phyloP scores from a whole-genome alignment of 2,888 invertebrate species.

The Drosophila trichaetosa region DNA sequence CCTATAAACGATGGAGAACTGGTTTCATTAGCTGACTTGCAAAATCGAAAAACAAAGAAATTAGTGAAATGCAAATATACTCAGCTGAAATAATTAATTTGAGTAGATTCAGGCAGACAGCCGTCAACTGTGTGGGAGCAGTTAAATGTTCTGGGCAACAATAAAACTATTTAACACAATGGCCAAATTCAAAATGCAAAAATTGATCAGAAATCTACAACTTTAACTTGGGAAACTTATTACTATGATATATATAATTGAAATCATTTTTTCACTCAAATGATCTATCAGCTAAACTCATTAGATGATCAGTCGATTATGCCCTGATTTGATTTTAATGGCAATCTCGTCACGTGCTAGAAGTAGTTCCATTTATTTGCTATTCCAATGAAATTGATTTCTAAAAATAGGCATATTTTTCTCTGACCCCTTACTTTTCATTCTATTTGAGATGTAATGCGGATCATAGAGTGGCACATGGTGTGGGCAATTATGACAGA shows the following conservation, averaged over 20 bases:
- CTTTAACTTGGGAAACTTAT: background rate
- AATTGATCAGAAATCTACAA: background rate
- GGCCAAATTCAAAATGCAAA: background rate
- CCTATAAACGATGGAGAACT: slow-evolving; percentile 39
- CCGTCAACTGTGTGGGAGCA: background rate
- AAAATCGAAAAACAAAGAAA: slow-evolving; percentile 7
- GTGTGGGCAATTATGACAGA: slow-evolving; percentile 22
- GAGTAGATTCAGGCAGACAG: slow-evolving; percentile 6
- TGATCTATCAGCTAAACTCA: no score
- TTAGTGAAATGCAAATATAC: background rate
- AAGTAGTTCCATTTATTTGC: background rate
- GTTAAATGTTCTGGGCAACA: background rate
- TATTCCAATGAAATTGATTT: no score
- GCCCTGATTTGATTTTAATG: background rate
- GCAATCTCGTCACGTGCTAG: background rate
- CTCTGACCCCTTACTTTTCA: slow-evolving; percentile 25
- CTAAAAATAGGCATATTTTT: no score
- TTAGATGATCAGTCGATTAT: no score
- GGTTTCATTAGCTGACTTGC: slow-evolving; percentile 36
- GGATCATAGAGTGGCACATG: background rate
- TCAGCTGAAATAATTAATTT: slow-evolving; percentile 11
- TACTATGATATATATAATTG: background rate
- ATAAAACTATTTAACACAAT: slow-evolving; percentile 1
- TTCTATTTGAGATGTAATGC: slow-evolving; percentile 7
- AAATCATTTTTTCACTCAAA: background rate